phyloP scores from a whole-genome alignment of 1,140 invertebrate genomes.

The Pseudobourletiella spinata region DNA sequence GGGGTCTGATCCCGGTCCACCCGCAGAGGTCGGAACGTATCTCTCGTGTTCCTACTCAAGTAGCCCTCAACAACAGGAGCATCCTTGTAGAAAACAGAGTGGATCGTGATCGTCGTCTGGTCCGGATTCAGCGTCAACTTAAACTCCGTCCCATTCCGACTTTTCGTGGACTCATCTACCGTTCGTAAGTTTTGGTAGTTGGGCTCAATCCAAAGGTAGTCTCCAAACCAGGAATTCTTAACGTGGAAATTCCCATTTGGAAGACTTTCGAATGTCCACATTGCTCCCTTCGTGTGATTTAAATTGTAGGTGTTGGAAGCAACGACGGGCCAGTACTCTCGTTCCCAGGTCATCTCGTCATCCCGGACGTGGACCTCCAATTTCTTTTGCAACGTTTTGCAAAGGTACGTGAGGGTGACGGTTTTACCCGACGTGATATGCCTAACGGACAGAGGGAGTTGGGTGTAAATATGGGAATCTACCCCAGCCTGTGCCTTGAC shows the following conservation, averaged over 20 bases:
- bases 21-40: not conserved
- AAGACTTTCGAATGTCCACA: not conserved
- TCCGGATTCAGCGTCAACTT: not conserved
- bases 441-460: not conserved
- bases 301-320: not conserved
- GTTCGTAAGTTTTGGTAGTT: not conserved
- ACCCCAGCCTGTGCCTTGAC: not conserved
- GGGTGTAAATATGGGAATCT: not conserved
- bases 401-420: not conserved
- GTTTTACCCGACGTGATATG: not conserved
- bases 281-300: not conserved
- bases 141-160: not conserved
- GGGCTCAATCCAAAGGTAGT: conserved; percentile 4
- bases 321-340: conserved; percentile 5
- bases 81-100: not conserved
- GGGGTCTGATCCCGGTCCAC: not conserved
- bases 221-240: not conserved
- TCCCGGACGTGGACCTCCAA: not conserved
- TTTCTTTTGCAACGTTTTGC: not conserved
- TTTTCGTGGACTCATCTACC: not conserved
- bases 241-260: not conserved
- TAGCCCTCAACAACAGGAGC: not conserved
- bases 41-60: not conserved
- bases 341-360: not conserved
- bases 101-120: not conserved